A percentile compares a stretch with the other conserved stretches of the same genome.
These are phyloP conservation scores for Mus minutoides DNA, from an alignment of 2,797 vertebrate genomes.

Conservation along the genomic window DNA sequence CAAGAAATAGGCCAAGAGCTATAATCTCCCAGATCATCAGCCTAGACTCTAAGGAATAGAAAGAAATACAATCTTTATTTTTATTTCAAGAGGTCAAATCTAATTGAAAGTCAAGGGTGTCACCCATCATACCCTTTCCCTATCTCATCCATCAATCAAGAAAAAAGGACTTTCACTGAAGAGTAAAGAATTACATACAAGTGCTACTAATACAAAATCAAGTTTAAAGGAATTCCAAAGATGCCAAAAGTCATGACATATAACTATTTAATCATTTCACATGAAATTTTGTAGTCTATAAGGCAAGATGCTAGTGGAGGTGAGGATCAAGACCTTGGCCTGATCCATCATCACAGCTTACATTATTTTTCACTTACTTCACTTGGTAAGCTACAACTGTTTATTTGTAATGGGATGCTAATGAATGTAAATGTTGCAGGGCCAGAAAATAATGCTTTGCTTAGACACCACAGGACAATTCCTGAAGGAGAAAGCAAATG, in stretches of 20 bases:
- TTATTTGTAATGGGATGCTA: conserved; percentile 33
- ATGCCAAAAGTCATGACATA: conserved; percentile 46
- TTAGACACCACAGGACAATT: conserved; percentile 58
- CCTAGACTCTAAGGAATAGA: conserved; percentile 12
- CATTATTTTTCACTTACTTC: conserved; percentile 69
- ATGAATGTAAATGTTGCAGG: conserved; percentile 14
- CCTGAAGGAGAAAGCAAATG: conserved; percentile 61
- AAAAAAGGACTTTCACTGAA: not conserved
- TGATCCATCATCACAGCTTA: conserved; percentile 5
- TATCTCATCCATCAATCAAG: not conserved
- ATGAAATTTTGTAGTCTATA: conserved; percentile 29
- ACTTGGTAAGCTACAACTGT: conserved; percentile 23
- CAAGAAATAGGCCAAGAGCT: conserved; percentile 50
- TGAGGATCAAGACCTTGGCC: conserved; percentile 62
- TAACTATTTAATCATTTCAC: conserved; percentile 25
- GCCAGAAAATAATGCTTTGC: conserved; percentile 64
- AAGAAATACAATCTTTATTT: conserved; percentile 43
- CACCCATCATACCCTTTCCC: not conserved
- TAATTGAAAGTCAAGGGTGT: conserved; percentile 38
- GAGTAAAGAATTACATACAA: not conserved
- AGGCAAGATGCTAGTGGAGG: not conserved
- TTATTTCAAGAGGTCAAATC: conserved; percentile 35
- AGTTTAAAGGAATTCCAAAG: conserved; percentile 30
- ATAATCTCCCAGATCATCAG: conserved; percentile 58
- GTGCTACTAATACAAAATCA: not conserved